Evolutionary conservation across 2,797 vertebrate genomes (phyloP).

Genomic region (Mycteria americana): DNA sequence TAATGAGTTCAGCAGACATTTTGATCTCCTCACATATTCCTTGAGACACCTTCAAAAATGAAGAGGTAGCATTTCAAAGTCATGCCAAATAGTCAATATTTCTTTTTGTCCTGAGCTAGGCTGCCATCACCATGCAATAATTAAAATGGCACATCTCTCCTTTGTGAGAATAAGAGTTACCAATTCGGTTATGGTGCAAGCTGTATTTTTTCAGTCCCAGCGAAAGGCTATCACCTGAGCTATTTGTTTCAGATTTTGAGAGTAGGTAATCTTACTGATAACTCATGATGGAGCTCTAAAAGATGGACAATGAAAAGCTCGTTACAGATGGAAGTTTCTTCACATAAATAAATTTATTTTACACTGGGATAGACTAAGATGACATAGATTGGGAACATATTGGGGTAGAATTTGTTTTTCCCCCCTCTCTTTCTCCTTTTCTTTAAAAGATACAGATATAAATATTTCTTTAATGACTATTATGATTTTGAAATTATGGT

Average conservation of each 20-base stretch:
- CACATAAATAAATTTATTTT: background rate
- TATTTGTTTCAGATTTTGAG: background rate
- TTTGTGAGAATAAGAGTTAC: background rate
- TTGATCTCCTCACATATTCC: background rate
- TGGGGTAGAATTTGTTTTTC: background rate
- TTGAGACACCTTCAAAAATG: background rate
- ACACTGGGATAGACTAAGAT: background rate
- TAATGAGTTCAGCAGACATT: slow-evolving; percentile 11
- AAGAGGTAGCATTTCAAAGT: background rate
- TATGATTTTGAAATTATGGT: background rate
- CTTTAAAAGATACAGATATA: background rate
- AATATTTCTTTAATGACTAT: background rate
- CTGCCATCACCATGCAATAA: background rate
- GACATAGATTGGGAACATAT: background rate
- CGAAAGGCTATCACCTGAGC: background rate
- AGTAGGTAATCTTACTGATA: background rate
- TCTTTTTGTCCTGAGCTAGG: background rate
- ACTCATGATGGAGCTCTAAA: background rate
- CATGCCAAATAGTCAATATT: background rate
- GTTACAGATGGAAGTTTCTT: background rate
- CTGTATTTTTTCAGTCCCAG: background rate
- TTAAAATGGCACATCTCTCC: slow-evolving; percentile 14
- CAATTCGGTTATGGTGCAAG: background rate
- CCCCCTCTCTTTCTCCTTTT: background rate
- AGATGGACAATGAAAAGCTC: background rate